Evolutionary conservation across 2,888 invertebrate genomes (phyloP).

Genomic region (Drosophila acutilabella): DNA sequence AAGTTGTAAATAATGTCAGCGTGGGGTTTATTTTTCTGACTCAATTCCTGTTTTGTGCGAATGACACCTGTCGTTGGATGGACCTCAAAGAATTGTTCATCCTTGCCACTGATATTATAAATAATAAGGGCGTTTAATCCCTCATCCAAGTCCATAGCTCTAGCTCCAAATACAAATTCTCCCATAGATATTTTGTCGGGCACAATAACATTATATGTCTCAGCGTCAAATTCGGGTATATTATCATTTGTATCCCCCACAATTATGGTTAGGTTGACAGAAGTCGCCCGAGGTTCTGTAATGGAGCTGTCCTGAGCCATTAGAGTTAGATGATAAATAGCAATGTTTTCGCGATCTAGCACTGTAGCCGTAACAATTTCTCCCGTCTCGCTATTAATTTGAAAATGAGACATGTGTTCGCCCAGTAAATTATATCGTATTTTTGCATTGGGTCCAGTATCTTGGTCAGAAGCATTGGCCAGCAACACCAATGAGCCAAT

Average conservation of each 20-base stretch:
- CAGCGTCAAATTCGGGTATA: conserved; percentile 90
- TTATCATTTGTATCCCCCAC: conserved; percentile 95
- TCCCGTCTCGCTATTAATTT: conserved; percentile 92
- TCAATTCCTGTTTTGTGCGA: conserved; percentile 90
- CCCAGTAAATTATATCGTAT: conserved; percentile 94
- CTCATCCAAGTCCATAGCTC: conserved; percentile 93
- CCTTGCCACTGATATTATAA: conserved; percentile 92
- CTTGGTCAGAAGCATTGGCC: conserved; percentile 92
- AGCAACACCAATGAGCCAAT: conserved; percentile 91
- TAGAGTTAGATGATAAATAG: conserved; percentile 91
- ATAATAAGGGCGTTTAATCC: conserved; percentile 92
- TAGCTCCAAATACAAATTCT: conserved; percentile 96
- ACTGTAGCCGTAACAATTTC: conserved; percentile 90
- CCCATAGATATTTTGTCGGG: conserved; percentile 92
- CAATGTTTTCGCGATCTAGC: conserved; percentile 92
- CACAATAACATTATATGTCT: conserved; percentile 92
- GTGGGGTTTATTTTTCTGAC: conserved; percentile 81
- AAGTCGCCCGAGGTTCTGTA: conserved; percentile 92
- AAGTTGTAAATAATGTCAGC: conserved; percentile 89
- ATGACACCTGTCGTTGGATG: conserved; percentile 94
- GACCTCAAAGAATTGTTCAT: conserved; percentile 91
- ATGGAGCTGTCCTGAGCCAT: conserved; percentile 96
- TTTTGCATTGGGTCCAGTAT: conserved; percentile 93
- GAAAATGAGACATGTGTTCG: conserved; percentile 92
- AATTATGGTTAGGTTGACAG: conserved; percentile 92